phyloP scores from a whole-genome alignment of 2,797 vertebrate genomes.

The Sebastes goodei region DNA sequence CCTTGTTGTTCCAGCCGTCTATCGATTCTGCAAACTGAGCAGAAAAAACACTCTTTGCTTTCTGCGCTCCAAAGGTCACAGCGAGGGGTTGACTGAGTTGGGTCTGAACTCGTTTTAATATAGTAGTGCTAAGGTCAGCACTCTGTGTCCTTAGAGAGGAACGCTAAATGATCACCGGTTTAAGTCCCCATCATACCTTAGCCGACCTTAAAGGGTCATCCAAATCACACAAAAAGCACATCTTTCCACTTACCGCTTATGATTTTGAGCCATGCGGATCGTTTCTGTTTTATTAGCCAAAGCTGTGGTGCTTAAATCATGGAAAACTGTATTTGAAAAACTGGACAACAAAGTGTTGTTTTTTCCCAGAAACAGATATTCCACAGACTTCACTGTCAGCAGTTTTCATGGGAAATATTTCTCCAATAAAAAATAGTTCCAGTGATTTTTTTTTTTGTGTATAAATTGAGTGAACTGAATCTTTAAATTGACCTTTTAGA shows the following conservation, averaged over 20 bases:
- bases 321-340: background rate
- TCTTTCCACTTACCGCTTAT: background rate
- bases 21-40: conserved; percentile 70
- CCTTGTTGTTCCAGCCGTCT: conserved; percentile 39
- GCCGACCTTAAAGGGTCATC: background rate
- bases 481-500: background rate
- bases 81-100: conserved; percentile 58
- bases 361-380: background rate
- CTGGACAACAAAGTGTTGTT: background rate
- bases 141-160: conserved; percentile 7
- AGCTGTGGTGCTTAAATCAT: background rate
- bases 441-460: background rate
- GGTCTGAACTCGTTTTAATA: conserved; percentile 41
- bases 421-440: background rate
- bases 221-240: background rate
- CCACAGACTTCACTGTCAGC: background rate
- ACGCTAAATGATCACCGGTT: background rate
- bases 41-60: conserved; percentile 67
- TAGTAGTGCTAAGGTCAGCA: conserved; percentile 36
- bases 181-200: background rate
- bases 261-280: background rate
- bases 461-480: background rate
- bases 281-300: background rate
- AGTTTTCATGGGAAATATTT: background rate
- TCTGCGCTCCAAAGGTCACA: conserved; percentile 72